These are phyloP conservation scores for Danaus plexippus DNA, from an alignment of 1,140 invertebrate genomes.

Conservation along the genomic window DNA sequence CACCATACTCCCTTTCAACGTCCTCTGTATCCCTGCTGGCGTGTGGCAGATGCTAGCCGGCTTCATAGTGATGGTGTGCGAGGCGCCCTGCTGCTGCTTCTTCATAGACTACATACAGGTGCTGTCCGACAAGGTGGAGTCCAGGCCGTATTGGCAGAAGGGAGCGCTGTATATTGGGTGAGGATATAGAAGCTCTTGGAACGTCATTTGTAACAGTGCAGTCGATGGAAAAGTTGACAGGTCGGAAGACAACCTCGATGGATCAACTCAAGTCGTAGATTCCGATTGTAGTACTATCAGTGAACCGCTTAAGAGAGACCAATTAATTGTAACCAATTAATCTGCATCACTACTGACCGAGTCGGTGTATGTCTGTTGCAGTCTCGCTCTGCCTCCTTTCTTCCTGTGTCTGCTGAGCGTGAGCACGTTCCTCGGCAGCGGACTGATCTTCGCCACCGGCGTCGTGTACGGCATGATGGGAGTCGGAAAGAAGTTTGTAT, in stretches of 20 bases:
- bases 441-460: conserved; percentile 89
- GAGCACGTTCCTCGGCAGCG: conserved; percentile 87
- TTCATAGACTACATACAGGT: conserved; percentile 94
- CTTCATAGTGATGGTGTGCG: conserved; percentile 87
- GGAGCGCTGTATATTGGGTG: conserved; percentile 89
- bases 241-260: no score
- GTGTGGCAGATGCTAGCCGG: conserved; percentile 92
- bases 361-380: conserved; percentile 46
- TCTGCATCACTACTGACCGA: no score
- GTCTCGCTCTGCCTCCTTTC: conserved; percentile 83
- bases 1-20: conserved; percentile 76
- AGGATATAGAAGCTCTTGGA: conserved; percentile 62
- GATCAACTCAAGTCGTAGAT: no score
- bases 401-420: conserved; percentile 81
- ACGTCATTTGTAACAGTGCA: no score
- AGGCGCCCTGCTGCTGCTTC: conserved; percentile 95
- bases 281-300: no score
- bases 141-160: conserved; percentile 90
- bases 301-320: no score
- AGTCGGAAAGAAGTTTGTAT: conserved; percentile 88
- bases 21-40: conserved; percentile 83
- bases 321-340: no score
- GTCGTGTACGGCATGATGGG: conserved; percentile 95
- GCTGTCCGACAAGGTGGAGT: conserved; percentile 85
- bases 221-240: no score